Evolutionary conservation across 2,888 invertebrate species (phyloP), one percentile per base, ranked within the genome.

Genomic region (Oxycera nigricornis): DNA sequence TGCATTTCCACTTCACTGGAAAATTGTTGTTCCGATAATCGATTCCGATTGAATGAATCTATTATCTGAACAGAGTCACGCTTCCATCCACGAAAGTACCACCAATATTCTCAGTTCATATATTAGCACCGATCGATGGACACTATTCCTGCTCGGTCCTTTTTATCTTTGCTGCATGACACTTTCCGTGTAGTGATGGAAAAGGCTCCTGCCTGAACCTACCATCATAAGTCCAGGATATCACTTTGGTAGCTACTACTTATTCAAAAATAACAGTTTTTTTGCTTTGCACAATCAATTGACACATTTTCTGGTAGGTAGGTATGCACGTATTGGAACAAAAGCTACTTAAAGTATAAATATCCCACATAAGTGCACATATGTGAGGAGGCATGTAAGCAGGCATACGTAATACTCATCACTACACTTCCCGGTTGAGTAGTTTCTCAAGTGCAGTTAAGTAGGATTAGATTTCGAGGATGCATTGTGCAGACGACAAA

Each of bases 381-480:
- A 46, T 14, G 46, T 46, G 46, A 46, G n/a, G n/a, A 28, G 31
- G 62, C 39, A 41, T 67, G 46, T 17, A 46, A 41, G 67, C 17
- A 67, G 26, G 35, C 17, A 62, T 35, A 62, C 26, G 26, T 46
- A 46, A 67, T 41, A 67, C 14, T 67, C 46, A n/a, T 46, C 46
- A 46, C 41, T 67, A 67, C 67, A 67, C 75, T 73, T 75, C 59
- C 24, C 68, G 68, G 30, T 30, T 62, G 61, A 75, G 17, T 24
- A 61, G 46, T 65, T 73, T 73, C 61, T 75, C 55, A 75, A 75
- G 73, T 73, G 75, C 39, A 35, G 50, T 68, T 73, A 61, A 73
- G 70, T 50, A 73, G 75, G 68, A 75, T 68, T 75, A 68, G 68
- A 52, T 68, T 20, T 30, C n/a, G n/a, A 17, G 17, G 46, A 52